Conservation (phyloP, 2,888 invertebrate genomes). For the Plebejus anna region DNA sequence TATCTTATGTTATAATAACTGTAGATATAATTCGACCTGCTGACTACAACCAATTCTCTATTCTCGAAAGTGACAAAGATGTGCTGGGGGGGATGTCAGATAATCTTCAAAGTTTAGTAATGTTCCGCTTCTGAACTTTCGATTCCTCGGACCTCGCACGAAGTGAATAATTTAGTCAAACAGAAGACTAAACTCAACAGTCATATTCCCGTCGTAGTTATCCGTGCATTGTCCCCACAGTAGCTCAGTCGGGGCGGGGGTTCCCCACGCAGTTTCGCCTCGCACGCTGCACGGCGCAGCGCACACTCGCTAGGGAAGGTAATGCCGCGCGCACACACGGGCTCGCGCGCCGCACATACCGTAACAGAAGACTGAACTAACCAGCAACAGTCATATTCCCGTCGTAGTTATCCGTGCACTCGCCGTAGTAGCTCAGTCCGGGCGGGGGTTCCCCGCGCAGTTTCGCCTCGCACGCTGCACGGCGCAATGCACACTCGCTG, state of each 20-base stretch:
- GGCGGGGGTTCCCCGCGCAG: conserved; percentile 81
- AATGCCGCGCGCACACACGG: conserved; percentile 88
- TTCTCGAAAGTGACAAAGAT: too few species aligned
- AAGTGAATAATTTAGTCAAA: background rate
- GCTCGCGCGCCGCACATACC: conserved; percentile 82
- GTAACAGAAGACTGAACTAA: background rate
- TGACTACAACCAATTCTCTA: too few species aligned
- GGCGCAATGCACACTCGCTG: conserved; percentile 90
- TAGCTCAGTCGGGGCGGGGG: conserved; percentile 79
- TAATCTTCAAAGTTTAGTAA: too few species aligned
- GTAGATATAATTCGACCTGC: too few species aligned
- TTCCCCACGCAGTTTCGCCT: conserved; percentile 82
- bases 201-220: conserved; percentile 79
- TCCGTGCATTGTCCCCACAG: conserved; percentile 87
- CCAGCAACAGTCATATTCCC: conserved; percentile 65
- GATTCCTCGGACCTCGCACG: too few species aligned
- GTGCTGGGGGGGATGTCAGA: too few species aligned
- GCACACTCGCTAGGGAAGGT: conserved; percentile 92
- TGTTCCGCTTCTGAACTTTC: too few species aligned
- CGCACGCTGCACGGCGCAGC: conserved; percentile 87
- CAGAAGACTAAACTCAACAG: conserved; percentile 39
- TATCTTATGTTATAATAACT: too few species aligned
- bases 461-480: conserved; percentile 83
- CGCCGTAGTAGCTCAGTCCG: conserved; percentile 85
- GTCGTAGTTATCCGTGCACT: conserved; percentile 84